Base-by-base conservation (phyloP, 1,140 invertebrate genomes). In the Dufourea novaeangliae region DNA sequence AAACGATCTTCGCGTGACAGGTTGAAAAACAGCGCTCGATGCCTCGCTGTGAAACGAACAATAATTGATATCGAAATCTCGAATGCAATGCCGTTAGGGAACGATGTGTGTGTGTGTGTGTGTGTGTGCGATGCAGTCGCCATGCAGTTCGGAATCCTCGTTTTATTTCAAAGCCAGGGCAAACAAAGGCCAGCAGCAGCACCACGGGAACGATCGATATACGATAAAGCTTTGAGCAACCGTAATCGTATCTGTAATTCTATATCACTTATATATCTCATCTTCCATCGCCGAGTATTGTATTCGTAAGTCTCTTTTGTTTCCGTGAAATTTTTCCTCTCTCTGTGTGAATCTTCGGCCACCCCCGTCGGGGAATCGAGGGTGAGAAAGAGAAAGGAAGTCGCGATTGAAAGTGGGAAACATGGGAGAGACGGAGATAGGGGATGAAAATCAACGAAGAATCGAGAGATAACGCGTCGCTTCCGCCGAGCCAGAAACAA, bases 401-500 rank as follows among this genome's bases (percentile, higher is more conserved):
- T 1, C 20, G 14, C 3, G 22, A 10, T 17, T 25, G 56, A 10
- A 44, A 46, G 25, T 1, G 41, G 10, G 44, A 52, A 61, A 50
- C 29, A 12, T 6, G 2, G 8, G 12, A 66, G 12, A 25, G 46
- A 27, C 22, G 17, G 10, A 29, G 22, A n/a, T 1, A 17, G n/a
- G 74, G 78, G 69, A 80, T 80, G 50, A 75, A 77, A 70, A 80
- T 77, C 59, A 57, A 54, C 56, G n/a, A 34, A 29, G 54, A 57
- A 37, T 4, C 27, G 20, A 61, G 14, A 61, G 75, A 82, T 82
- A 78, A 74, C 37, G n/a, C n/a, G 32, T 46, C 39, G 70, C 37
- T 83, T 79, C 81, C 75, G 67, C 54, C 67, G 44, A 46, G 50
- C 82, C 25, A 70, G 50, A 29, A 73, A 79, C 76, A 74, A 73